These are phyloP conservation scores for Coleophora deauratella DNA, from an alignment of 2,888 invertebrate species.

Conservation along the genomic window DNA sequence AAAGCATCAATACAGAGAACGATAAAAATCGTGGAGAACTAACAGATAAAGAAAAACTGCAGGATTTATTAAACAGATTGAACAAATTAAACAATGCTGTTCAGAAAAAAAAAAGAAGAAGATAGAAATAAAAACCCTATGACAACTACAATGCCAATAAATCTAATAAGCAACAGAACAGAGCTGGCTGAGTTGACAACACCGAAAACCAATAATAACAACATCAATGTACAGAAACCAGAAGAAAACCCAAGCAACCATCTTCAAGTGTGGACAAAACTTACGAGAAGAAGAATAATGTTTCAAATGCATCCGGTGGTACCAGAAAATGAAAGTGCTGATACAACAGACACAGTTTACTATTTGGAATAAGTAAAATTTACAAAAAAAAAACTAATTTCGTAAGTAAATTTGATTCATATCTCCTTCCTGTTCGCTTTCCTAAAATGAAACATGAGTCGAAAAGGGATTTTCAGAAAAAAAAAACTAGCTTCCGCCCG, in stretches of 20 bases:
- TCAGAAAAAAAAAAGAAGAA: conserved; percentile 15
- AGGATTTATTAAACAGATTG: conserved; percentile 20
- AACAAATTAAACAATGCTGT: conserved; percentile 26
- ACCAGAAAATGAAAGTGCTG: conserved; percentile 24
- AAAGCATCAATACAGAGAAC: neutral
- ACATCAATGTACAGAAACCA: neutral
- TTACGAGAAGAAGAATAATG: conserved; percentile 23
- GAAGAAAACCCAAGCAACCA: neutral
- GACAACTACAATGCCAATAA: neutral
- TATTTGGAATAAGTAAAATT: conserved; percentile 19
- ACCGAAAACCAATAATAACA: neutral
- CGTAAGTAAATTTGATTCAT: no score
- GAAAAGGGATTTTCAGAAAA: no score
- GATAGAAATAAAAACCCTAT: neutral
- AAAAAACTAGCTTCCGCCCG: no score
- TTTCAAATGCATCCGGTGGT: conserved; percentile 30
- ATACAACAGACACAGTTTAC: conserved; percentile 23
- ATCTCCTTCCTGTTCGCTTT: no score
- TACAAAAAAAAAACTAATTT: no score
- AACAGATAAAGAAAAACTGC: conserved; percentile 7
- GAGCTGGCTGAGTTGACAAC: neutral
- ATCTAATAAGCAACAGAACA: conserved; percentile 1
- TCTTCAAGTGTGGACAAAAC: conserved; percentile 4
- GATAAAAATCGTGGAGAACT: neutral
- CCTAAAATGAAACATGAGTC: no score